Evolutionary conservation across 2,888 invertebrate species (phyloP).

Genomic region (Muschampia staudingeri): DNA sequence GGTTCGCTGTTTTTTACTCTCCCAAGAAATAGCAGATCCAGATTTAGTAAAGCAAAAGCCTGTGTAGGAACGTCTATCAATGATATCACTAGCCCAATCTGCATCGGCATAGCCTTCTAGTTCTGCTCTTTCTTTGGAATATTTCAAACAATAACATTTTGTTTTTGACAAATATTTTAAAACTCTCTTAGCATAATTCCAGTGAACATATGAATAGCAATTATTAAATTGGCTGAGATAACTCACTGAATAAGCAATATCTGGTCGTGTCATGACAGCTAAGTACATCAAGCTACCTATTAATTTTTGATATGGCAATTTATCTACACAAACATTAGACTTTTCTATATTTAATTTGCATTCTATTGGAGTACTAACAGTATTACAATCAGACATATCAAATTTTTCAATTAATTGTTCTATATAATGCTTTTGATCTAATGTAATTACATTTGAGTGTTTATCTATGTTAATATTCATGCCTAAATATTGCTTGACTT

Average conservation of each 20-base stretch:
- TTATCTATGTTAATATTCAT: slow-evolving; percentile 46
- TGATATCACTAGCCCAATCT: slow-evolving; percentile 44
- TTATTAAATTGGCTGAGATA: slow-evolving; percentile 41
- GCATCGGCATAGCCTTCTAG: slow-evolving; percentile 53
- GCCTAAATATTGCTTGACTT: slow-evolving; percentile 43
- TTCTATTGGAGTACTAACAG: slow-evolving; percentile 42
- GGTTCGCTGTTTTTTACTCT: slow-evolving; percentile 47
- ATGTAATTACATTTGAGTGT: slow-evolving; percentile 17
- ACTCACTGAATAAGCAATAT: slow-evolving; percentile 34
- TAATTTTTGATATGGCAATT: slow-evolving; percentile 44
- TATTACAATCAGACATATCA: slow-evolving; percentile 46
- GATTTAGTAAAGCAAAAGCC: slow-evolving; percentile 53
- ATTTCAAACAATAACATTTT: slow-evolving; percentile 52
- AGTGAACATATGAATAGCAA: slow-evolving; percentile 23
- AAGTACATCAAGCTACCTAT: slow-evolving; percentile 47
- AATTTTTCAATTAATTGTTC: slow-evolving; percentile 41
- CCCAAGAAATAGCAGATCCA: slow-evolving; percentile 52
- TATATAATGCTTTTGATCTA: slow-evolving; percentile 48
- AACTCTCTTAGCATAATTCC: slow-evolving; percentile 35
- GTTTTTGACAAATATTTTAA: slow-evolving; percentile 47
- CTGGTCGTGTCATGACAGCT: slow-evolving; percentile 32
- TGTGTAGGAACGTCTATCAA: slow-evolving; percentile 55
- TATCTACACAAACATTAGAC: slow-evolving; percentile 21
- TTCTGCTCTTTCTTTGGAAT: slow-evolving; percentile 29
- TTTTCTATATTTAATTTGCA: slow-evolving; percentile 44